Evolutionary conservation across 2,888 invertebrate species (phyloP), one percentile per base, ranked within the genome.

Genomic region (Dasysyrphus tricinctus): DNA sequence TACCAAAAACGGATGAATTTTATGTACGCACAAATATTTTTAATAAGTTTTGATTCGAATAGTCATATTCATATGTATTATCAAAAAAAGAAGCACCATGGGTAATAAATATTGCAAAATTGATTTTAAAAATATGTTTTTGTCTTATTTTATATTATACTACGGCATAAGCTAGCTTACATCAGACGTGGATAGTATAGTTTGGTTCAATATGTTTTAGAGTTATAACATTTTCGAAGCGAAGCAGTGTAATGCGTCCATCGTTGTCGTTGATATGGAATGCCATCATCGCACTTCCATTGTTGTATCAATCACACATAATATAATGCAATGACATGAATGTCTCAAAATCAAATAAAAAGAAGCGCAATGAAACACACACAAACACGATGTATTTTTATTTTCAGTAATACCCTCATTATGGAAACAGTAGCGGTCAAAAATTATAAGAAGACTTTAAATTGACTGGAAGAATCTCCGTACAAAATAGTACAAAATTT

Each of bases 251-350:
- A 82, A 82, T 86, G 65, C 59, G 59, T 75, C 37, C 54, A 39
- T 69, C 9, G n/a, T 65, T 39, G 69, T 39, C 9, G 69, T 51
- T 14, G 51, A 16, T 16, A 44, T 44, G 85, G 73, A 85, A 85
- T 85, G 85, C 81, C 57, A 74, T 81, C 77, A 77, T 85, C 61
- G 69, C 70, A 86, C 81, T 65, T 79, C 86, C 81, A 86, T 86
- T 86, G 86, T 86, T 86, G 70, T 78, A 82, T 82, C 82, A 86
- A 82, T 86, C 77, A 79, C 78, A 78, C 82, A 79, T 82, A 86
- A 86, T 75, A 75, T 78, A 86, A 78, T 86, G 86, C 81, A 86
- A 86, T 74, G 69, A 65, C 75, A 84, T 84, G 84, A 72, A 72
- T 78, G 82, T 82, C 78, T 80, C 73, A 77, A 85, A 85, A 85